phyloP scores from a whole-genome alignment of 2,113 vertebrate species.

The Nycticebus coucang region DNA sequence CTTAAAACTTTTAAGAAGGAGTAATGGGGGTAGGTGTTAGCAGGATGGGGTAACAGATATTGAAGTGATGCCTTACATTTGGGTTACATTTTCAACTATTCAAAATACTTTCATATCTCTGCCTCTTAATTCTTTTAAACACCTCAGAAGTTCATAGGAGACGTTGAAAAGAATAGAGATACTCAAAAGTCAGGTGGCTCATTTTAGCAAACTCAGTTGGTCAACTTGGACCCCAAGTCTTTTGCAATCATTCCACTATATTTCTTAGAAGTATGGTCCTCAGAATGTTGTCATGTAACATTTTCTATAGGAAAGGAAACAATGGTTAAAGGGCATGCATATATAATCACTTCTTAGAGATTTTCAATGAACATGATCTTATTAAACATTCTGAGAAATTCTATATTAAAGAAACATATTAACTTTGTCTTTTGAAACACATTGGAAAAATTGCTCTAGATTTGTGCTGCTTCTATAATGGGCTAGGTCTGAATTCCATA shows the following conservation, averaged over 20 bases:
- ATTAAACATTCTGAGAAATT: slow-evolving; percentile 21
- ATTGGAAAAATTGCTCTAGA: neutral
- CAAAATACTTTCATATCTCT: neutral
- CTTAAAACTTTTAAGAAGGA: slow-evolving; percentile 34
- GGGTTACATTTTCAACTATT: slow-evolving; percentile 40
- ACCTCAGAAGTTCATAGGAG: neutral
- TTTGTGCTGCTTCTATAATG: slow-evolving; percentile 11
- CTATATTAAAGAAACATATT: neutral
- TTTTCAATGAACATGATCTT: neutral
- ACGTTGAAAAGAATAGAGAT: neutral
- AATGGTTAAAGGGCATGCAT: neutral
- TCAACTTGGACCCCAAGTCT: neutral
- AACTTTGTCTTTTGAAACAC: slow-evolving; percentile 35
- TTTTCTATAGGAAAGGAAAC: slow-evolving; percentile 2
- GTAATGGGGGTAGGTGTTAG: neutral
- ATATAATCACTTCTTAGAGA: neutral
- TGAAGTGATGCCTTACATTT: neutral
- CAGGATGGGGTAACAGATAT: neutral
- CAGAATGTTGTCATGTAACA: neutral
- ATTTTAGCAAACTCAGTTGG: neutral
- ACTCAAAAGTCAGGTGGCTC: slow-evolving; percentile 17
- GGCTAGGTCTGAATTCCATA: neutral
- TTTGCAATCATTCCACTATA: neutral
- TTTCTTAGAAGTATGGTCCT: slow-evolving; percentile 14
- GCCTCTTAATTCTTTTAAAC: slow-evolving; percentile 35